phyloP scores from a whole-genome alignment of 2,797 vertebrate species.

The Xyrichtys novacula region DNA sequence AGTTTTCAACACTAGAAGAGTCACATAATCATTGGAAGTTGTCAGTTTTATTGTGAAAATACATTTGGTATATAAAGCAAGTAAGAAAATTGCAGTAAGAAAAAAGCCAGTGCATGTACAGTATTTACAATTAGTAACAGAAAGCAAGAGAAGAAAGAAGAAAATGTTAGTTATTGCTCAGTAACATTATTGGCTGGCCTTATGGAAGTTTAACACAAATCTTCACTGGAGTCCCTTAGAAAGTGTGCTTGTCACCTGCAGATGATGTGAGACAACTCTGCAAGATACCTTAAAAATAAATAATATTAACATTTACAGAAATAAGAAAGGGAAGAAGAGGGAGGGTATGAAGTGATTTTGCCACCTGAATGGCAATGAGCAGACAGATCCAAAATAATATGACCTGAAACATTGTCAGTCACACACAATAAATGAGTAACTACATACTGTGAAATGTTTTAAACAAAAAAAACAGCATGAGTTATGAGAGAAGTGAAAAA shows the following conservation, averaged over 20 bases:
- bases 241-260: slow-evolving; percentile 69
- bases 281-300: slow-evolving; percentile 73
- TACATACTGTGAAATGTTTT: slow-evolving; percentile 12
- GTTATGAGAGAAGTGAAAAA: slow-evolving; percentile 35
- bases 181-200: slow-evolving; percentile 67
- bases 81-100: slow-evolving; percentile 68
- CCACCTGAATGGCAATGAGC: slow-evolving; percentile 45
- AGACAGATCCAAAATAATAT: slow-evolving; percentile 49
- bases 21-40: slow-evolving; percentile 38
- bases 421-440: slow-evolving; percentile 35
- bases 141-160: slow-evolving; percentile 46
- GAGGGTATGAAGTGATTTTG: slow-evolving; percentile 43
- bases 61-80: slow-evolving; percentile 79
- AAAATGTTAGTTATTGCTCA: slow-evolving; percentile 75
- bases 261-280: slow-evolving; percentile 47
- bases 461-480: slow-evolving; percentile 2
- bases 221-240: slow-evolving; percentile 78
- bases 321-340: slow-evolving; percentile 13
- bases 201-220: slow-evolving; percentile 62
- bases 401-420: slow-evolving; percentile 57
- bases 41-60: slow-evolving; percentile 85
- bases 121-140: slow-evolving; percentile 67
- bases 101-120: slow-evolving; percentile 81
- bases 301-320: slow-evolving; percentile 68
- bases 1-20: slow-evolving; percentile 6